Evolutionary conservation across 2,797 vertebrate genomes (phyloP), one percentile per base, ranked within the genome.

Genomic region (Acanthurus lineatus): DNA sequence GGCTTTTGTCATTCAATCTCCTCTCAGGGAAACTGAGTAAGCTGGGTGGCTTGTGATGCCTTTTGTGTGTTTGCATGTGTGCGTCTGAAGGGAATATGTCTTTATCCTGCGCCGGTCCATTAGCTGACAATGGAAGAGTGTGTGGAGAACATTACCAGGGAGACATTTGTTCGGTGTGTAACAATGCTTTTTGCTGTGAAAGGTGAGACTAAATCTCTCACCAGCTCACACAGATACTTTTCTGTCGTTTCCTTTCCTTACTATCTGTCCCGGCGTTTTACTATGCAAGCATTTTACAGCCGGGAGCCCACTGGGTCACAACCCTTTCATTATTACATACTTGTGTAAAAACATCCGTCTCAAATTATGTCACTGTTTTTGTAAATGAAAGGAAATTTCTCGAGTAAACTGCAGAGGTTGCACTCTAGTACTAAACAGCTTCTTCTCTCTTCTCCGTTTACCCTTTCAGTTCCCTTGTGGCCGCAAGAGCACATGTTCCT

Each of bases 401-500:
- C 9, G 44, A 74, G 63, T 52, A 19, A 64, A 25, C 63, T 54
- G 66, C 69, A 77, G 71, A 85, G 71, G 66, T 38, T 66, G 74
- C 61, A 40, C 71, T 59, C 54, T 2, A 32, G 25, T 63, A 10
- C 67, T 5, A 16, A 48, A 47, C 56, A 14, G 62, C 69, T 77
- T 42, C 25, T n/a, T 62, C 64, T 62, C 64, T 51, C 32, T 7
- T 15, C 45, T 53, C 42, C 6, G 53, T 85, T 61, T 82, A 61
- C 77, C 73, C 75, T 67, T 64, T 76, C 68, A 56, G 63, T 62
- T 88, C 69, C 63, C 77, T 14, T 35, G 73, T 61, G 73, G 79
- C 87, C 12, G 63, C 81, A 74, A 32, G 52, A 78, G 81, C 90
- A 90, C 84, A 48, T 89, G 91, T 72, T 85, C 58, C 65, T 75